Conservation (phyloP, 2,113 vertebrate genomes). For the Jacana jacana region DNA sequence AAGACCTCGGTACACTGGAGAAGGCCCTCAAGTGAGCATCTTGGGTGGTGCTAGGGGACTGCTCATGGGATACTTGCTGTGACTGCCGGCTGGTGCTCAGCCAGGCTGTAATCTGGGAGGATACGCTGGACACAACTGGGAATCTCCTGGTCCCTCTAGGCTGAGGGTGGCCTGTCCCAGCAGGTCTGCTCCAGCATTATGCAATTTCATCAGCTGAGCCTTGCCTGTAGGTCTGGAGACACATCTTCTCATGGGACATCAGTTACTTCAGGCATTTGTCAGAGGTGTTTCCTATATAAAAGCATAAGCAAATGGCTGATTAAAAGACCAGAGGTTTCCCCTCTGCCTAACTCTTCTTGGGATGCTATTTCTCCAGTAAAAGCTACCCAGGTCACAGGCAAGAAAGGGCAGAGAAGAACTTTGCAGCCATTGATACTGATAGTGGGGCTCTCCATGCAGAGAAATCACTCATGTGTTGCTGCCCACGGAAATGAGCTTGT, state of each 20-base stretch:
- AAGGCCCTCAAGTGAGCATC: background rate
- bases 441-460: background rate
- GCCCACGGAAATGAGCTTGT: background rate
- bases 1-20: accelerated
- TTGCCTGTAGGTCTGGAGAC: background rate
- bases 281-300: background rate
- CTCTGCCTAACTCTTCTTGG: background rate
- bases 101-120: background rate
- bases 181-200: background rate
- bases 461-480: background rate
- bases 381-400: background rate
- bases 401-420: background rate
- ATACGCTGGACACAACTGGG: background rate
- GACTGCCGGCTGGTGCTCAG: background rate
- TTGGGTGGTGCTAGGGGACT: background rate
- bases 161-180: background rate
- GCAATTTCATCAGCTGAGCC: background rate
- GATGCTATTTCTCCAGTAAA: background rate
- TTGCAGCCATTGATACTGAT: background rate
- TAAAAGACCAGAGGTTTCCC: background rate
- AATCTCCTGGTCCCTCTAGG: background rate
- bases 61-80: background rate
- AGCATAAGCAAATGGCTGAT: background rate
- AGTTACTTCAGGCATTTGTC: background rate
- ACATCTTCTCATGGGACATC: background rate